phyloP scores from a whole-genome alignment of 2,113 vertebrate species.

The Pelvicachromis taeniatus region DNA sequence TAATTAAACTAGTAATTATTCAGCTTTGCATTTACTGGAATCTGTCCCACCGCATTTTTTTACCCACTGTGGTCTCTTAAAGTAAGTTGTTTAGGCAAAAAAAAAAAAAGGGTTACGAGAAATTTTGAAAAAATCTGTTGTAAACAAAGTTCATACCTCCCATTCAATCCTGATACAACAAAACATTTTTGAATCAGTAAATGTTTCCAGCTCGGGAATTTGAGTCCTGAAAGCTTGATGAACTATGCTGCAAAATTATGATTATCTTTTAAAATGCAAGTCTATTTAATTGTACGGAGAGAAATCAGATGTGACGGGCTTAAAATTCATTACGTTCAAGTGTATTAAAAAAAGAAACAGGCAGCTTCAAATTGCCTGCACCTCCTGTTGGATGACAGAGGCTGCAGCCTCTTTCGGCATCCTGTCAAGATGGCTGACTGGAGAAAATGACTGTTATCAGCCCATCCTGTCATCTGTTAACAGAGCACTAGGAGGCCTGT shows the following conservation, averaged over 20 bases:
- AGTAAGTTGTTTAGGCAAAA: not conserved
- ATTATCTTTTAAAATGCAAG: conserved; percentile 9
- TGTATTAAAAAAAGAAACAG: conserved; percentile 29
- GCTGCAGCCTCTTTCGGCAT: conserved; percentile 53
- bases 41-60: not conserved
- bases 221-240: not conserved
- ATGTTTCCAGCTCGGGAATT: not conserved
- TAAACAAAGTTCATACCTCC: not conserved
- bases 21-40: not conserved
- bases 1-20: not conserved
- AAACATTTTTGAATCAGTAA: not conserved
- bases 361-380: conserved; percentile 39
- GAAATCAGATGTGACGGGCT: not conserved
- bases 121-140: not conserved
- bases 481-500: conserved; percentile 35
- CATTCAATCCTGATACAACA: not conserved
- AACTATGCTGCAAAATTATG: not conserved
- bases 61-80: not conserved
- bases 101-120: not conserved
- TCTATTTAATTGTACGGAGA: not conserved
- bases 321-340: conserved; percentile 33
- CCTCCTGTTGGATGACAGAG: conserved; percentile 48
- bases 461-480: conserved; percentile 57
- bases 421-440: conserved; percentile 67
- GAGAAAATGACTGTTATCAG: conserved; percentile 70